These are phyloP conservation scores for Hermaeophaga mercurialis DNA, from an alignment of 2,888 invertebrate species.

Conservation along the genomic window DNA sequence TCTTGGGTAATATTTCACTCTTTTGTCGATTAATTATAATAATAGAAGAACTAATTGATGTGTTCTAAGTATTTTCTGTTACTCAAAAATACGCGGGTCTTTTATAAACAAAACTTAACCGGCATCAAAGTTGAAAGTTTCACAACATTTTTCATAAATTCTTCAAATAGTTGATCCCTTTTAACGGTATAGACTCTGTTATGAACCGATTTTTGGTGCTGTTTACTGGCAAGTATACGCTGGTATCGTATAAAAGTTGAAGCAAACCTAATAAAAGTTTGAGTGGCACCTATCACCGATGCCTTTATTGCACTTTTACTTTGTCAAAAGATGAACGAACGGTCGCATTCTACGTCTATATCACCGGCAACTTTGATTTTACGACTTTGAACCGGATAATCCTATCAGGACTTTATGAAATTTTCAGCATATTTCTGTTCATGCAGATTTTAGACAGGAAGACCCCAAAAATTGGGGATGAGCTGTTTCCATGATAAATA, in stretches of 20 bases:
- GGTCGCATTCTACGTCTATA: slow-evolving; percentile 28
- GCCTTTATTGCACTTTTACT: slow-evolving; percentile 45
- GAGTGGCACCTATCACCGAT: slow-evolving; percentile 41
- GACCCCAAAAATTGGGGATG: no score
- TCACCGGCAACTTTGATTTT: slow-evolving; percentile 39
- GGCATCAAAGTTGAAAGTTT: no score
- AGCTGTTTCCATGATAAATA: no score
- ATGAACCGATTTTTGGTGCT: slow-evolving; percentile 16
- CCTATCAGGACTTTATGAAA: slow-evolving; percentile 16
- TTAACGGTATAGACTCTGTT: slow-evolving; percentile 8
- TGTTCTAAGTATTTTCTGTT: no score
- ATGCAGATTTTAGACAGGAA: not conserved
- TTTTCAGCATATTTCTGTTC: slow-evolving; percentile 18
- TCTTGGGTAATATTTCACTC: no score
- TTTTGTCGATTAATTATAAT: no score
- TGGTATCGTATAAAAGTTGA: slow-evolving; percentile 32
- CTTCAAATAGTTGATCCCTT: slow-evolving; percentile 13
- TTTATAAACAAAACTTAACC: no score
- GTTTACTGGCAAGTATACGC: slow-evolving; percentile 11
- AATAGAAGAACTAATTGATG: no score
- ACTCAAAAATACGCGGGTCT: no score
- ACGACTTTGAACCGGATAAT: slow-evolving; percentile 25
- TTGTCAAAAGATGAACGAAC: slow-evolving; percentile 37
- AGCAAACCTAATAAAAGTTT: slow-evolving; percentile 45
- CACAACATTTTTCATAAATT: slow-evolving; percentile 13